Percentiles rank a stretch among this genome's conserved stretches.
Conservation (phyloP, 2,113 vertebrate genomes). For the Rhinolophus sinicus region DNA sequence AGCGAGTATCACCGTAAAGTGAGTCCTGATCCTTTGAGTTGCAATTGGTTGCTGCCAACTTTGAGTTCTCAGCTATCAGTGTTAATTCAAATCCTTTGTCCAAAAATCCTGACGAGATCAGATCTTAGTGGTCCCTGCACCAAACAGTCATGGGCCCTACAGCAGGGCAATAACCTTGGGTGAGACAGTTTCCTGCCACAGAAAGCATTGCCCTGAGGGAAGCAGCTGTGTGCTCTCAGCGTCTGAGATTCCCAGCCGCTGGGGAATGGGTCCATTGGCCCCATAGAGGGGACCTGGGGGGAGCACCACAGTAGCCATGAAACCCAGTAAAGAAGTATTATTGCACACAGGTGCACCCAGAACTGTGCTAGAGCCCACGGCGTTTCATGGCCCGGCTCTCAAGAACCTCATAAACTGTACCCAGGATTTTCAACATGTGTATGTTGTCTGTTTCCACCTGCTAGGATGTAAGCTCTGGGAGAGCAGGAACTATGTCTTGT, state of each 20-base stretch:
- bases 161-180: background rate
- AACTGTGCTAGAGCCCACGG: no score
- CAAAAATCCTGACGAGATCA: background rate
- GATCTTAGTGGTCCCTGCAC: background rate
- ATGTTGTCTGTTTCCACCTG: background rate
- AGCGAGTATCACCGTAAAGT: background rate
- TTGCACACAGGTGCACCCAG: background rate
- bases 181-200: background rate
- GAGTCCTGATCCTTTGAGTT: background rate
- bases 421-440: background rate
- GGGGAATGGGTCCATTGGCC: background rate
- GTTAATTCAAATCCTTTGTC: conserved; percentile 1
- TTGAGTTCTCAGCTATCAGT: background rate
- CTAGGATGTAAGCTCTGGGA: background rate
- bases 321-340: background rate
- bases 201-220: background rate
- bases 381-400: background rate
- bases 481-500: background rate
- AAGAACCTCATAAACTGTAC: background rate
- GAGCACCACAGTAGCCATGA: background rate
- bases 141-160: no score
- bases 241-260: background rate
- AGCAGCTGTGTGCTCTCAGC: background rate
- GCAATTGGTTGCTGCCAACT: background rate
- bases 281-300: background rate